A percentile compares a stretch with the other conserved stretches of the same genome.
phyloP scores from a whole-genome alignment of 2,888 invertebrate species.

The Aporophyla lueneburgensis region DNA sequence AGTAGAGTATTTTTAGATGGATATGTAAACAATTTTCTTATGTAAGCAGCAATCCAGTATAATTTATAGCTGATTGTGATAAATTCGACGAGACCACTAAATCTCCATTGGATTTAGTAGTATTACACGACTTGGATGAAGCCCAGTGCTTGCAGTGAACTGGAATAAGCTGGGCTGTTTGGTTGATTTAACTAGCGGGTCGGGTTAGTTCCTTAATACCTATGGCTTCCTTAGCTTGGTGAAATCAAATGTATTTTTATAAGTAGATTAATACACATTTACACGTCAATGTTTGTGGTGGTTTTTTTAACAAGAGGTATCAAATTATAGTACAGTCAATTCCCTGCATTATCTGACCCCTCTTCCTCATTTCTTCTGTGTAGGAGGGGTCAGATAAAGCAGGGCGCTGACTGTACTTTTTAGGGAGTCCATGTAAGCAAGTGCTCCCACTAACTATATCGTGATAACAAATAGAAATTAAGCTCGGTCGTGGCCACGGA shows the following conservation, averaged over 20 bases:
- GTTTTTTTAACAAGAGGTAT: not conserved
- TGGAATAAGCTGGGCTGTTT: conserved; percentile 31
- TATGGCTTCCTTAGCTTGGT: conserved; percentile 29
- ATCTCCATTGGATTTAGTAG: not conserved
- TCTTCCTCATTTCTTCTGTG: no score
- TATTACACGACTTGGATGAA: not conserved
- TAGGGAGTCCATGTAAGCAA: not conserved
- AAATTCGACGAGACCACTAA: not conserved
- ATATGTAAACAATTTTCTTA: conserved; percentile 14
- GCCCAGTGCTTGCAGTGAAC: conserved; percentile 1
- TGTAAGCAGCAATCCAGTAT: conserved; percentile 6
- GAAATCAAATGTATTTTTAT: not conserved
- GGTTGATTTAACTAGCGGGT: not conserved
- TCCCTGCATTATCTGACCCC: no score
- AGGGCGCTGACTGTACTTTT: no score
- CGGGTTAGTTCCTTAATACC: conserved; percentile 5
- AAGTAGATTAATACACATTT: not conserved
- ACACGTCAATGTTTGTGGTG: not conserved
- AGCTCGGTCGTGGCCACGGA: not conserved
- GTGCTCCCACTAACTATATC: not conserved
- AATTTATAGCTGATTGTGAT: conserved; percentile 26
- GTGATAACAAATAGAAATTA: not conserved
- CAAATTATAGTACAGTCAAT: no score
- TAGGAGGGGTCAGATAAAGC: no score
- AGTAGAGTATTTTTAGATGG: conserved; percentile 19